Evolutionary conservation across 2,797 vertebrate genomes (phyloP), one percentile per base, ranked within the genome.

Genomic region (Bradypodion ventrale): DNA sequence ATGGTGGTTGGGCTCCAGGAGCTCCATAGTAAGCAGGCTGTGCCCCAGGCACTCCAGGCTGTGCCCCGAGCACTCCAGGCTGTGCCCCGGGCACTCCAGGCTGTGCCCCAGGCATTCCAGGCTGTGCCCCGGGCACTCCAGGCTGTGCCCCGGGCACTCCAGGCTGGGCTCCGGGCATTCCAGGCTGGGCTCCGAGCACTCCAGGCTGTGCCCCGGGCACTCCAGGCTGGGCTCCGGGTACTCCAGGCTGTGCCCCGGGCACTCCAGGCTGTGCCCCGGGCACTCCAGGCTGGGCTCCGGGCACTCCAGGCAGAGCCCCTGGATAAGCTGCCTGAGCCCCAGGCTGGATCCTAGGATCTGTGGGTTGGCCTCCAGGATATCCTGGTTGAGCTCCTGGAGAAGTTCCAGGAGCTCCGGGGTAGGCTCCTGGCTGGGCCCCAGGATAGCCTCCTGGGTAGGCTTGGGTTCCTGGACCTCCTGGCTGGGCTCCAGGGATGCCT

Each of bases 281-380:
- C 1, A 13, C 9, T 0, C 44, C 27, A 2, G 80, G 68, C 2
- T 85, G 69, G 5, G 13, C 1, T 27, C 74, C 74, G 0, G 2
- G n/a, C 2, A 15, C 23, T 1, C 49, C 68, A 21, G 81, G 32
- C 27, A 68, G 44, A 2, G 23, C 23, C 7, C 27, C 68, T 6
- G 69, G 66, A 1, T 78, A 9, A 1, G 25, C 37, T 2, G 49
- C 56, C 1, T 46, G 35, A 0, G 27, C 37, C 4, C 66, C 44
- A 0, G 73, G 59, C 25, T 75, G 27, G 0, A 2, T 0, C 2
- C 81, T 78, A 0, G 27, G 23, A 3, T 9, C n/a, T n/a, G n/a
- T n/a, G n/a, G n/a, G n/a, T n/a, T n/a, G n/a, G n/a, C n/a, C 5
- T 0, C 35, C 12, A 0, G 59, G n/a, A 13, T 42, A 37, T 8